These are phyloP conservation scores for Actinernus sp. DNA, from an alignment of 92 coral and sea anemone species.

Conservation along the genomic window DNA sequence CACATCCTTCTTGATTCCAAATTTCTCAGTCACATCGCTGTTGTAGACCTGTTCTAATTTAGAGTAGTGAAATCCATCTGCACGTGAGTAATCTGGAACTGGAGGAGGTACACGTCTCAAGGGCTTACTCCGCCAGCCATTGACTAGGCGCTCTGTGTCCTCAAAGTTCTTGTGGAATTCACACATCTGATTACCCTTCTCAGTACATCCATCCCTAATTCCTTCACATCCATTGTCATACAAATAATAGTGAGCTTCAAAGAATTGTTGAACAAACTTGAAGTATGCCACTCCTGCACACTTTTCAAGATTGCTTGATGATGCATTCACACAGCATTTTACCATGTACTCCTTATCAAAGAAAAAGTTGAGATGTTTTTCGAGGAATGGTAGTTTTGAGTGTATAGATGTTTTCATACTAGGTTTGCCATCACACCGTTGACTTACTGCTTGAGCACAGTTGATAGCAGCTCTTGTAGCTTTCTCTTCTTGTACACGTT, in stretches of 20 bases:
- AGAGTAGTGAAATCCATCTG: slow-evolving; percentile 32
- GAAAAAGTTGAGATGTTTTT: slow-evolving; percentile 24
- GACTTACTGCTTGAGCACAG: slow-evolving; percentile 34
- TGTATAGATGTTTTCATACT: slow-evolving; percentile 51
- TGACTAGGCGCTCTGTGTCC: background rate
- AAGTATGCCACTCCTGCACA: slow-evolving; percentile 50
- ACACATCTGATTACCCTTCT: slow-evolving; percentile 9
- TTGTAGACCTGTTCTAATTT: slow-evolving; percentile 8
- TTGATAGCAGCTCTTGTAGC: slow-evolving; percentile 7
- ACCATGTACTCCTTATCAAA: slow-evolving; percentile 49
- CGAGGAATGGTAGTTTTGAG: slow-evolving; percentile 35
- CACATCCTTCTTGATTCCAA: slow-evolving; percentile 33
- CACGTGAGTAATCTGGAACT: slow-evolving; percentile 53
- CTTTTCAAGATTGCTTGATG: slow-evolving; percentile 29
- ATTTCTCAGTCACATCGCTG: slow-evolving; percentile 42
- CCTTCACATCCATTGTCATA: slow-evolving; percentile 66
- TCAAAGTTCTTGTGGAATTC: slow-evolving; percentile 25
- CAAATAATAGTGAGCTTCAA: slow-evolving; percentile 21
- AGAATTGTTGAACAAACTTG: slow-evolving; percentile 26
- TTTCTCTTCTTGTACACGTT: slow-evolving; percentile 15
- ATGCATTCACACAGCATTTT: slow-evolving; percentile 17
- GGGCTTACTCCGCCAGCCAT: slow-evolving; percentile 37
- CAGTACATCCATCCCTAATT: slow-evolving; percentile 24
- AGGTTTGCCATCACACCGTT: slow-evolving; percentile 39
- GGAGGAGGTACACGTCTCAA: slow-evolving; percentile 48